Evolutionary conservation across 2,797 vertebrate species (phyloP).

Genomic region (Sciaenops ocellatus): DNA sequence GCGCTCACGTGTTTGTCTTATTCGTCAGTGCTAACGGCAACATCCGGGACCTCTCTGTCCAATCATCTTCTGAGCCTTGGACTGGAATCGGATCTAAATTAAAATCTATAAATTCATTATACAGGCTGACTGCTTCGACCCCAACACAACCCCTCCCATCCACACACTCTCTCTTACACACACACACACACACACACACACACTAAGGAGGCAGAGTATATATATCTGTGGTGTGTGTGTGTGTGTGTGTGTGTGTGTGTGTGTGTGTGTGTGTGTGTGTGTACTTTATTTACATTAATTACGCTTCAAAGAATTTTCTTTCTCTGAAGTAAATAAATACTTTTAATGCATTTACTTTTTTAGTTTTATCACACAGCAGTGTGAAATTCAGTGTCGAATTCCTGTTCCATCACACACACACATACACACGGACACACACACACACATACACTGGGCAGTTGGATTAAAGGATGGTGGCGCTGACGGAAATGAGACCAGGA

Average conservation of each 20-base stretch:
- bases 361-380: too few relatives aligned
- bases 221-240: not conserved
- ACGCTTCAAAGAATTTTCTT: not conserved
- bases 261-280: too few relatives aligned
- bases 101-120: constrained; percentile 73
- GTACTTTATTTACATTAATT: too few relatives aligned
- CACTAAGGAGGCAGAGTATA: not conserved
- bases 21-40: constrained; percentile 10
- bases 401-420: not conserved
- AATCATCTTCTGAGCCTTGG: constrained; percentile 42
- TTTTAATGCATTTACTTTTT: not conserved
- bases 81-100: constrained; percentile 71
- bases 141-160: not conserved
- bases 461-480: not conserved
- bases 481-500: constrained; percentile 25
- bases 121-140: constrained; percentile 14
- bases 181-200: not conserved
- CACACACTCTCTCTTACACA: not conserved
- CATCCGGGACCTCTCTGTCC: constrained; percentile 44
- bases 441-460: not conserved
- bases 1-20: constrained; percentile 16
- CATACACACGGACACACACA: not conserved
- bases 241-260: not conserved
- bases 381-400: too few relatives aligned
- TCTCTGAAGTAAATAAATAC: not conserved